Conservation (phyloP, 2,888 invertebrate genomes). For the Himalopsyche anomala region DNA sequence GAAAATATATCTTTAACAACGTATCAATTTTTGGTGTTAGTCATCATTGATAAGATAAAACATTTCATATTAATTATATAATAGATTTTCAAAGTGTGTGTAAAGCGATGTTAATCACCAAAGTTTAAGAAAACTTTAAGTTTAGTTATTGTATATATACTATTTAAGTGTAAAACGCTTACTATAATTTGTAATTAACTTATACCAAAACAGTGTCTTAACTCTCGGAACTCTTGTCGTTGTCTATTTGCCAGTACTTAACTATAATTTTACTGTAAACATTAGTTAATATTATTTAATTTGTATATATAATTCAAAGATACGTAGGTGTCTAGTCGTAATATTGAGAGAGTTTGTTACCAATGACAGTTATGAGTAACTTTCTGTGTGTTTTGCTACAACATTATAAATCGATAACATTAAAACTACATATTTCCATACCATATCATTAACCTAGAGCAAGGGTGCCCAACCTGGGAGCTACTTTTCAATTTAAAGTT, state of each 20-base stretch:
- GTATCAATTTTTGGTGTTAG: too few species aligned
- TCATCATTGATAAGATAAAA: too few species aligned
- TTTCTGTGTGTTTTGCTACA: too few species aligned
- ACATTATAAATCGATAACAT: too few species aligned
- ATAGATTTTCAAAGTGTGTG: too few species aligned
- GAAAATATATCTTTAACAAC: too few species aligned
- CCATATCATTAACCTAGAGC: too few species aligned
- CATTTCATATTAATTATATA: too few species aligned
- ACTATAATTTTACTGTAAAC: background rate
- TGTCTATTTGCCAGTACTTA: conserved; percentile 8
- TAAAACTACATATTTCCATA: too few species aligned
- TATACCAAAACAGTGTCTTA: conserved; percentile 33
- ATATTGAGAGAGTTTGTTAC: conserved; percentile 3
- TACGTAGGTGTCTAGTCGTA: background rate
- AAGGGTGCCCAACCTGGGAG: too few species aligned
- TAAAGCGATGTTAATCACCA: background rate
- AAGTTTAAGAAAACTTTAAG: conserved; percentile 46
- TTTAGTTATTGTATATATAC: background rate
- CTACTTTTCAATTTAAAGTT: too few species aligned
- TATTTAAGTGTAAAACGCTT: conserved; percentile 58
- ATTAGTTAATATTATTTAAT: background rate
- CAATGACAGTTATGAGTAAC: background rate
- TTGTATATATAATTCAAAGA: conserved; percentile 6
- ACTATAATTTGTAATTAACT: conserved; percentile 47
- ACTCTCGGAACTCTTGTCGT: background rate